Evolutionary conservation across 2,113 vertebrate species (phyloP).

Genomic region (Tyto alba): DNA sequence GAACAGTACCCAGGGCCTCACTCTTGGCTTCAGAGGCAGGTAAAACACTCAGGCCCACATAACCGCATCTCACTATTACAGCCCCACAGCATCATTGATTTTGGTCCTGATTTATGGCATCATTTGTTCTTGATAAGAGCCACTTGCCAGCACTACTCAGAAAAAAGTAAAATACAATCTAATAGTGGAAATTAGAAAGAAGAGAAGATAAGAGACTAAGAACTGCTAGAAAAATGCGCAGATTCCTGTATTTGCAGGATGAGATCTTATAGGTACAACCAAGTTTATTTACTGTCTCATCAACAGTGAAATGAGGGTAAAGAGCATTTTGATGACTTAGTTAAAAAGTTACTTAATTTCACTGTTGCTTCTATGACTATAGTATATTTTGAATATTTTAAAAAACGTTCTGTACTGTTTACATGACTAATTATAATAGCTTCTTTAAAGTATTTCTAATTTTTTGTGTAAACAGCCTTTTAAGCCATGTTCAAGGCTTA

Average conservation of each 20-base stretch:
- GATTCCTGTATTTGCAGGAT: not conserved
- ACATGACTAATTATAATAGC: constrained; percentile 10
- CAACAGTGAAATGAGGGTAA: not conserved
- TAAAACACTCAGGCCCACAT: constrained; percentile 19
- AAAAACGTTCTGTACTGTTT: not conserved
- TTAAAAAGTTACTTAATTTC: not conserved
- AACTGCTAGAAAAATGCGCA: not conserved
- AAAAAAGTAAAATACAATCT: constrained; percentile 62
- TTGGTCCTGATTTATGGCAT: constrained; percentile 56
- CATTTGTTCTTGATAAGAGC: constrained; percentile 65
- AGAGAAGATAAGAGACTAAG: not conserved
- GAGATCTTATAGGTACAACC: not conserved
- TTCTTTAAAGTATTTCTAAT: not conserved
- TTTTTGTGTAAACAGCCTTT: constrained; percentile 11
- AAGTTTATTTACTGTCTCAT: not conserved
- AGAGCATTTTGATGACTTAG: not conserved
- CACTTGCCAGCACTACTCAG: constrained; percentile 23
- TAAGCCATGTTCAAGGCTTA: not conserved
- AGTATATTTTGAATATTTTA: not conserved
- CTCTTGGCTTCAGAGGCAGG: constrained; percentile 42
- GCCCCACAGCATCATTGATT: constrained; percentile 62
- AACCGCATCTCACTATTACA: constrained; percentile 21
- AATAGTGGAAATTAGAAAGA: constrained; percentile 39
- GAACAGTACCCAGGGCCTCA: not conserved
- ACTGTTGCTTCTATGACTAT: not conserved